Percentiles rank a stretch among this genome's conserved stretches.
Conservation (phyloP, 2,113 vertebrate species). For the Tyto alba region DNA sequence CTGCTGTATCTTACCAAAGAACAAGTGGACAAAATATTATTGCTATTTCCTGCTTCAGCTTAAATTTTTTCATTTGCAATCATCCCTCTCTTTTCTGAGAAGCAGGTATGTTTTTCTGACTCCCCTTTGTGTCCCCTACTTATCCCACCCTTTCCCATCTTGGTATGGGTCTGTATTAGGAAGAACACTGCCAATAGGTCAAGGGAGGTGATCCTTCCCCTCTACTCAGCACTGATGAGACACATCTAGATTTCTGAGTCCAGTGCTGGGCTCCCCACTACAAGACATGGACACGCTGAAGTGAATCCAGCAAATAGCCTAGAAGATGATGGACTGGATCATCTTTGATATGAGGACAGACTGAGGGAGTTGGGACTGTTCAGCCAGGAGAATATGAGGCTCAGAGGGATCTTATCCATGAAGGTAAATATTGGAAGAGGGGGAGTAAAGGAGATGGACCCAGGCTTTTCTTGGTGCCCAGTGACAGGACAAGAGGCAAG, state of each 20-base stretch:
- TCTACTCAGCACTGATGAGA: not conserved
- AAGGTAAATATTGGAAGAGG: not conserved
- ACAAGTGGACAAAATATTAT: not conserved
- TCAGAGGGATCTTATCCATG: not conserved
- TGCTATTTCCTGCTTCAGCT: not conserved
- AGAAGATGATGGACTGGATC: not conserved
- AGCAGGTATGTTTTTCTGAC: not conserved
- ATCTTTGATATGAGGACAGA: not conserved
- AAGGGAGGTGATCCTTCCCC: not conserved
- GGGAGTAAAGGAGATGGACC: not conserved
- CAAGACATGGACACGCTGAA: not conserved
- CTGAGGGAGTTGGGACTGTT: not conserved
- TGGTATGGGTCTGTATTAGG: not conserved
- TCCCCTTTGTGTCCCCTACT: not conserved
- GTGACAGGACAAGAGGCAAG: not conserved
- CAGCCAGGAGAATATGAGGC: not conserved
- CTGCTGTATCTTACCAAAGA: not conserved
- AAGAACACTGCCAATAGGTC: not conserved
- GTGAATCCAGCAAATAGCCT: not conserved
- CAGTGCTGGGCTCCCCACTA: not conserved
- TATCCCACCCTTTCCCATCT: not conserved
- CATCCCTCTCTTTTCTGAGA: not conserved
- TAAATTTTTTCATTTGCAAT: not conserved
- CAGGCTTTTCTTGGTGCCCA: not conserved
- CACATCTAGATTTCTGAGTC: not conserved